Evolutionary conservation across 2,113 vertebrate genomes (phyloP), one percentile per base, ranked within the genome.

Genomic region (Thermophis baileyi): DNA sequence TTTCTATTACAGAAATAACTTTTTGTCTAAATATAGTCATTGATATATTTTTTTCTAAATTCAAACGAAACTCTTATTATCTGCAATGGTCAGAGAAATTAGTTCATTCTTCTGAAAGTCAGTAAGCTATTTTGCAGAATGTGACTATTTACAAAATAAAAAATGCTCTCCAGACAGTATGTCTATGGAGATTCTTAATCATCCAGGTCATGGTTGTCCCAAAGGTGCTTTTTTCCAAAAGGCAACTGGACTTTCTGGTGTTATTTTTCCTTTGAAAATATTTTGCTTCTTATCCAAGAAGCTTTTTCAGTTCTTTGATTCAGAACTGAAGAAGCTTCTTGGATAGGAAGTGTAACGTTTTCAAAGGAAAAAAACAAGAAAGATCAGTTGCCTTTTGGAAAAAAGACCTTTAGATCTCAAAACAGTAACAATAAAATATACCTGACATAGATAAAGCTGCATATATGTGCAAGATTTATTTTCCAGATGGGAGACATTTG

Each of bases 401-500:
- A 63, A 69, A 69, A n/a, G 30, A 69, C 4, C 63, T 69, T 69
- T 69, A 11, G 63, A 6, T 35, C 30, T 69, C 35, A 81, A 81
- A 81, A 81, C 35, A 44, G 35, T 44, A 44, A 44, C 74, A 81
- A 44, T 35, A 81, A 44, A 81, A 44, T 44, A 44, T 22, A 69
- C 74, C 35, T 81, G 74, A 81, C 18, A 81, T 10, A 81, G 12
- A 30, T 12, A 18, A 51, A 92, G 20, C 49, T 91, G 92, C 1
- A n/a, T 94, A 35, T 44, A 24, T 0, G 0, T 85, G 63, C 24
- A 94, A 93, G 91, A 93, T 60, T 27, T 92, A 88, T 51, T 51
- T 91, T 27, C 50, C 92, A 55, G 94, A 47, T 55, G 87, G 50
- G 87, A 49, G 69, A 4, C 35, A 55, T 92, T 94, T 50, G 90